phyloP scores from a whole-genome alignment of 2,797 vertebrate species.

The Cacajao melanocephalus region DNA sequence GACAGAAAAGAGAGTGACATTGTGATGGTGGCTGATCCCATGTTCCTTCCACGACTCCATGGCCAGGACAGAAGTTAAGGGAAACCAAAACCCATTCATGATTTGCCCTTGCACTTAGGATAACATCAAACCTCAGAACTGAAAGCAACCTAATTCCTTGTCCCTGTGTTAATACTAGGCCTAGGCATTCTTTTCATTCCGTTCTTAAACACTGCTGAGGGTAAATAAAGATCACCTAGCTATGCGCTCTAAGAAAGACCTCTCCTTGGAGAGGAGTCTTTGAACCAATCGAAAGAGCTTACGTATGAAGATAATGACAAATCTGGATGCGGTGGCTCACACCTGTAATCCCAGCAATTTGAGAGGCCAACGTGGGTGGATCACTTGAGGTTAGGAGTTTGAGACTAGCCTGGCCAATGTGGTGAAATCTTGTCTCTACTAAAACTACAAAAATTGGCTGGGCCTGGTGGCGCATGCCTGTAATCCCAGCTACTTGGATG shows the following conservation, averaged over 20 bases:
- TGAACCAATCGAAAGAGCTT: background rate
- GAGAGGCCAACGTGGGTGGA: too few species aligned
- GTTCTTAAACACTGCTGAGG: background rate
- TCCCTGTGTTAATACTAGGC: rapidly evolving
- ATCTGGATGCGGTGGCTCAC: too few species aligned
- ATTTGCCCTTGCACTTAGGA: too few species aligned
- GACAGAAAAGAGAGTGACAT: rapidly evolving
- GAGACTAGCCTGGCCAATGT: too few species aligned
- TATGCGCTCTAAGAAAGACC: background rate
- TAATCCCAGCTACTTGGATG: background rate
- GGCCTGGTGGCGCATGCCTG: background rate
- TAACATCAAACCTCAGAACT: background rate
- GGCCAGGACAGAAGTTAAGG: background rate
- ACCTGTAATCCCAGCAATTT: too few species aligned
- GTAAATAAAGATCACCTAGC: background rate
- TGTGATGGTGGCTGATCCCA: background rate
- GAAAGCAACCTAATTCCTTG: background rate
- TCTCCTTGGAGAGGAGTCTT: background rate
- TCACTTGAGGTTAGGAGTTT: too few species aligned
- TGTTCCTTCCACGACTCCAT: background rate
- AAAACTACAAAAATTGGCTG: background rate
- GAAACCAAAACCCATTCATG: rapidly evolving
- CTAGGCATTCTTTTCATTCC: background rate
- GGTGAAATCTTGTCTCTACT: too few species aligned
- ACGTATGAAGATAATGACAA: background rate